Base-by-base conservation (phyloP, 2,888 invertebrate species). In the Crepidodera aurea region DNA sequence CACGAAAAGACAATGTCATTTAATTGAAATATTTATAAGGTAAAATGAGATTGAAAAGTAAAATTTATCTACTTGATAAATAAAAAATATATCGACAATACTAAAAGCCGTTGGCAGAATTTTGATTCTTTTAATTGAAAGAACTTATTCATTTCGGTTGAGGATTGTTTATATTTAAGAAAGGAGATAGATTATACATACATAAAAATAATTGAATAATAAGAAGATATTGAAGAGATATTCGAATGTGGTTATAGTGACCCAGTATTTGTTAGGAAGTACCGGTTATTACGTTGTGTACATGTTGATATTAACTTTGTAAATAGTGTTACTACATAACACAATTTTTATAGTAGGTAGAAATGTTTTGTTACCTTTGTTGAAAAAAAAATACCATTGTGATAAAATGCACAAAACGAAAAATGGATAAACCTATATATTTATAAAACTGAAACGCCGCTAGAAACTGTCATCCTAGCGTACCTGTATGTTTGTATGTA, bases 1-100 rank as follows among this genome's bases (percentile, higher is more conserved):
- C 85, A 19, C 83, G 90, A 56, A 90, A 89, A 77, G 90, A 90
- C 69, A 84, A 87, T 7, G 78, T 86, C 64, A 80, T 82, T 71
- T 79, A 79, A 71, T 70, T 66, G 53, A 60, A 68, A 70, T 48
- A 60, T 39, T 34, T 46, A 48, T 42, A 60, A 40, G 53, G 50
- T 60, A 68, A 22, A n/a, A 67, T 62, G 62, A 57, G 64, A 69
- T 68, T 73, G 62, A 72, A 71, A 73, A 72, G 64, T 42, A 64
- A 48, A 64, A 67, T 72, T 74, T 73, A 70, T 69, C 60, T 60
- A 56, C 51, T 62, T 66, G 71, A 68, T 72, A 70, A 73, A 73
- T 71, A 68, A 59, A 61, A 56, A 51, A 69, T 71, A 70, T 70
- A 72, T 76, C 73, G 76, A 78, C 76, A 76, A 76, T 76, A 76